These are phyloP conservation scores for Keiferia lycopersicella DNA, from an alignment of 2,888 invertebrate genomes.

Conservation along the genomic window DNA sequence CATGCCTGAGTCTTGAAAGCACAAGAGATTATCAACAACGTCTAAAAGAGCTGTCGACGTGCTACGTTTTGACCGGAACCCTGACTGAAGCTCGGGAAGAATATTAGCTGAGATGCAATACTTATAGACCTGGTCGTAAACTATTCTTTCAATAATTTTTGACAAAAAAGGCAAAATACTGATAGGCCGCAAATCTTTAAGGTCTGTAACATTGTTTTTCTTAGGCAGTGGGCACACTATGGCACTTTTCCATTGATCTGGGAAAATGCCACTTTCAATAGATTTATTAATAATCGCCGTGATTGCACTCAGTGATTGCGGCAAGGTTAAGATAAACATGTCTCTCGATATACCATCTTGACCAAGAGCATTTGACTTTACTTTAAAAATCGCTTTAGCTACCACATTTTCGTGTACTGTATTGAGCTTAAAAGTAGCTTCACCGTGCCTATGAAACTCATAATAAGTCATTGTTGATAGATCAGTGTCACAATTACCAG, in stretches of 20 bases:
- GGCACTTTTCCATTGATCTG: slow-evolving; percentile 16
- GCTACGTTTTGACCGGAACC: neutral
- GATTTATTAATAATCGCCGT: slow-evolving; percentile 10
- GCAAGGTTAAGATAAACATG: slow-evolving; percentile 4
- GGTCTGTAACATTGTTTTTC: neutral
- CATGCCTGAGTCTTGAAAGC: neutral
- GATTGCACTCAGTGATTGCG: neutral
- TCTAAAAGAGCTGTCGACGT: neutral
- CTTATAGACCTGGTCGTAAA: slow-evolving; percentile 2
- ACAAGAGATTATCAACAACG: neutral
- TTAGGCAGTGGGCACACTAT: slow-evolving; percentile 20
- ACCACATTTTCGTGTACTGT: neutral
- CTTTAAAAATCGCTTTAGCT: neutral
- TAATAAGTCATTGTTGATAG: neutral
- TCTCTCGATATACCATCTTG: slow-evolving; percentile 1
- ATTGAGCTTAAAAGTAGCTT: neutral
- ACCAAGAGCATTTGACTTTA: neutral
- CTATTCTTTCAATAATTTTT: neutral
- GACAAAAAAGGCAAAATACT: slow-evolving; percentile 6
- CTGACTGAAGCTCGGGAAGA: neutral
- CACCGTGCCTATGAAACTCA: neutral
- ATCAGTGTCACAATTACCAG: neutral
- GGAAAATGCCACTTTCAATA: neutral
- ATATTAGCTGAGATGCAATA: neutral
- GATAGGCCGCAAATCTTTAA: neutral